A percentile compares a stretch with the other conserved stretches of the same genome.
Evolutionary conservation across 2,888 invertebrate species (phyloP).

Genomic region (Elmis aenea): DNA sequence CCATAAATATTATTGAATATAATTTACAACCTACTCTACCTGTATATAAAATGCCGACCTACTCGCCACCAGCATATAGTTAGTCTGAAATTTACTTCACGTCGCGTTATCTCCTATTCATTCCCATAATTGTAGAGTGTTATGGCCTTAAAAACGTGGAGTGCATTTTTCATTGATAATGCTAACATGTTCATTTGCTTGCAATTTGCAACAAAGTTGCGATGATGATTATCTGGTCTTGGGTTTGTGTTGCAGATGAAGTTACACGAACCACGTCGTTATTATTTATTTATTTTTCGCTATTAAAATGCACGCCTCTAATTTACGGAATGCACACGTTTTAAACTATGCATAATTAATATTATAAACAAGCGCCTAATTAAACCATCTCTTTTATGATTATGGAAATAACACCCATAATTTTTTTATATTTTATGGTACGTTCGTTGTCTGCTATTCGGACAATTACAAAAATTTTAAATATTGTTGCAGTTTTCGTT

Average conservation of each 20-base stretch:
- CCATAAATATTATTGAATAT: conserved; percentile 46
- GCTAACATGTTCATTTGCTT: conserved; percentile 25
- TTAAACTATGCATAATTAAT: too few relatives aligned
- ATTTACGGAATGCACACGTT: too few relatives aligned
- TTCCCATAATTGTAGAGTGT: conserved; percentile 1
- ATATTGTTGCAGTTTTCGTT: too few relatives aligned
- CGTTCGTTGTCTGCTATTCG: too few relatives aligned
- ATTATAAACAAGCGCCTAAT: too few relatives aligned
- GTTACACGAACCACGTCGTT: conserved; percentile 15
- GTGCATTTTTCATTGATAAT: conserved; percentile 10
- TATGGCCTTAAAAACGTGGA: too few relatives aligned
- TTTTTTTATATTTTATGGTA: too few relatives aligned
- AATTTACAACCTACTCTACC: conserved; percentile 43
- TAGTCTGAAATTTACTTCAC: conserved; percentile 13
- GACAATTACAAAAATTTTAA: too few relatives aligned
- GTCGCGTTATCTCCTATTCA: conserved; percentile 7
- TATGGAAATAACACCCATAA: too few relatives aligned
- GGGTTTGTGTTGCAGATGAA: conserved; percentile 21
- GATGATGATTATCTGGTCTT: conserved; percentile 26
- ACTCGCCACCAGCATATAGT: conserved; percentile 16
- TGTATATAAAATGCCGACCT: conserved; percentile 30
- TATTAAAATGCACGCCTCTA: too few relatives aligned
- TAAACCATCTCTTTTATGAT: too few relatives aligned
- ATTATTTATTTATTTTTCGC: too few relatives aligned
- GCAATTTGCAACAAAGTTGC: conserved; percentile 32